Conservation (phyloP, 2,113 vertebrate genomes). For the Neogale vison region DNA sequence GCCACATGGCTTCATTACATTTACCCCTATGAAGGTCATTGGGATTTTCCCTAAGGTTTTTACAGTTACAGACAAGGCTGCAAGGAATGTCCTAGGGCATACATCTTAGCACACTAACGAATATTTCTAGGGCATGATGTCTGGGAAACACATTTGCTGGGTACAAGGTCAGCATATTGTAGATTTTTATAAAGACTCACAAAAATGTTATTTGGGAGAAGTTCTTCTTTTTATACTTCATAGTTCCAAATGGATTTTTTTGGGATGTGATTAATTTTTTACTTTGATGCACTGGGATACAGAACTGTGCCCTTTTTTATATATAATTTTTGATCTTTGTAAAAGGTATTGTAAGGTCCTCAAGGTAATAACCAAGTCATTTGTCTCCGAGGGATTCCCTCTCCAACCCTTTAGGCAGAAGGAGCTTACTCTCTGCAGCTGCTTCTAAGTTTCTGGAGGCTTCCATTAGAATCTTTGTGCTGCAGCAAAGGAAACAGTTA, state of each 20-base stretch:
- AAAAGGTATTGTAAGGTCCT: not conserved
- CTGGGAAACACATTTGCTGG: not conserved
- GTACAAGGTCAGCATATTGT: not conserved
- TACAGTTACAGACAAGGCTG: not conserved
- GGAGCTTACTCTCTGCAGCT: not conserved
- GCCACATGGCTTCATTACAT: no score
- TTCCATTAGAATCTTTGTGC: not conserved
- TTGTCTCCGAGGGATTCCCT: fast-evolving
- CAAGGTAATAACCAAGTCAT: not conserved
- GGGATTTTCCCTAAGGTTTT: not conserved
- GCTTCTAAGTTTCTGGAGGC: not conserved
- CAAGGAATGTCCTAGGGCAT: fast-evolving
- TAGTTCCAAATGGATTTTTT: not conserved
- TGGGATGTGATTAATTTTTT: not conserved
- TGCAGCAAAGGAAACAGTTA: no score
- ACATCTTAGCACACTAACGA: no score
- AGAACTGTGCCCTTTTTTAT: not conserved
- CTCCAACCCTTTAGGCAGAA: not conserved
- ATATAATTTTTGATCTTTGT: not conserved
- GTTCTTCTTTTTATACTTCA: not conserved
- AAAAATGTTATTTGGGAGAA: not conserved
- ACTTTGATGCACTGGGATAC: not conserved
- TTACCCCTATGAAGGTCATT: no score
- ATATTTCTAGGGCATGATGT: not conserved
- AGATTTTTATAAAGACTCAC: not conserved